Conservation (phyloP, 2,797 vertebrate species). For the Pangasius mekongensis region DNA sequence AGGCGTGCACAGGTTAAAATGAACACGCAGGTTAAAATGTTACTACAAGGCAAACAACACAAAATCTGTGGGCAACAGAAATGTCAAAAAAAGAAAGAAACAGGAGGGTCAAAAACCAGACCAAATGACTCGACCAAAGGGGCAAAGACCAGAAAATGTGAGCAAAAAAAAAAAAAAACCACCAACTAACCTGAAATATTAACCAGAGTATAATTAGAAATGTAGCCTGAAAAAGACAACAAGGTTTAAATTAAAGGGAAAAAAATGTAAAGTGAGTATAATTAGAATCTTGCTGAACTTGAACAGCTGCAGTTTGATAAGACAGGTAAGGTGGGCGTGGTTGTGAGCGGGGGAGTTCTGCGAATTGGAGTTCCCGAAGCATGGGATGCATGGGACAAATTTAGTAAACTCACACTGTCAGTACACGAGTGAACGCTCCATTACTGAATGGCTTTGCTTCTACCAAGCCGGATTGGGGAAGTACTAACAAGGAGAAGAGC, state of each 20-base stretch:
- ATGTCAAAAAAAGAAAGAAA: not conserved
- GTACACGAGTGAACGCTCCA: conserved; percentile 23
- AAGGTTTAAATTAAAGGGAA: not conserved
- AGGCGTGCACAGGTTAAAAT: not conserved
- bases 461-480: not conserved
- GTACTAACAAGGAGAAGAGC: conserved; percentile 16
- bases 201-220: not conserved
- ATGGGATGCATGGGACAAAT: not conserved
- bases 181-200: not conserved
- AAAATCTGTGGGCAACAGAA: not conserved
- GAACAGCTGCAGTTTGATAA: not conserved
- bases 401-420: not conserved
- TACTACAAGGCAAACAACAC: not conserved
- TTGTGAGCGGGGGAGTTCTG: not conserved
- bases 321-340: not conserved
- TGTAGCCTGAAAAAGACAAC: not conserved
- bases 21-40: not conserved
- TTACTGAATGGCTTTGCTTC: conserved; percentile 5
- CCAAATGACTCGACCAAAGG: not conserved
- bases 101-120: too few relatives aligned
- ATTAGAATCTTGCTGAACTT: not conserved
- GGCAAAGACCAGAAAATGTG: not conserved
- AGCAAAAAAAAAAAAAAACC: not conserved
- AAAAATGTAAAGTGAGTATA: not conserved
- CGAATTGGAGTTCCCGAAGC: not conserved